Base-by-base conservation (phyloP, 1,140 invertebrate genomes). In the Goniozus legneri region DNA sequence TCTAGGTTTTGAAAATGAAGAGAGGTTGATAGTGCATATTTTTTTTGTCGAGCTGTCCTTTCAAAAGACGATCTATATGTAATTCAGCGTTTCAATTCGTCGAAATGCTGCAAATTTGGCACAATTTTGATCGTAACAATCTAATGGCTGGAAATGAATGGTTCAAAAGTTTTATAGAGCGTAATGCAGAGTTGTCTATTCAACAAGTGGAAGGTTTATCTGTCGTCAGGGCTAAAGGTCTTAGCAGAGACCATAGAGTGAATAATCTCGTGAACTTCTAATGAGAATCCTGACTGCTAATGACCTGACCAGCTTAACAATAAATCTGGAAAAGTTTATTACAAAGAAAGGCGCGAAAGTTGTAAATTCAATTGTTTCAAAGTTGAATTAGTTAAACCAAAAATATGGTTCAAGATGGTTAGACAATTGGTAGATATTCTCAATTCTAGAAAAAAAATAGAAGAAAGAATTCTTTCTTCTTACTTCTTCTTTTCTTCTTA, bases 121-220 rank as follows among this genome's bases (percentile, higher is more conserved):
- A 69, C 27, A 59, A 50, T n/a, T 70, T 73, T 58, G 53, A 66
- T 18, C 56, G 62, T 32, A 55, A 58, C 52, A 66, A 8, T 21
- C 19, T 58, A 51, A 64, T 41, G 39, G 67, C 66, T 51, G 65
- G 64, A 39, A 54, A 47, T 27, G 47, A 54, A 36, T 72, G 66
- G 64, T 27, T 69, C 2, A 37, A 50, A 53, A 56, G 35, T 19
- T 73, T 71, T 52, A 20, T 70, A 43, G 54, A 61, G 56, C 51
- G 69, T 58, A 55, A 74, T 62, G 52, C 63, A 3, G 53, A 64
- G 41, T 30, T 73, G 37, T 14, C 15, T 47, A 20, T 73, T 13
- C 43, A 64, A 27, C 53, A 71, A 63, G 48, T 63, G 44, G 64
- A 74, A 50, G 69, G 64, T n/a, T 56, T 72, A 39, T 73, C 67